Conservation (phyloP, 2,888 invertebrate species). For the Hydriomena furcata region DNA sequence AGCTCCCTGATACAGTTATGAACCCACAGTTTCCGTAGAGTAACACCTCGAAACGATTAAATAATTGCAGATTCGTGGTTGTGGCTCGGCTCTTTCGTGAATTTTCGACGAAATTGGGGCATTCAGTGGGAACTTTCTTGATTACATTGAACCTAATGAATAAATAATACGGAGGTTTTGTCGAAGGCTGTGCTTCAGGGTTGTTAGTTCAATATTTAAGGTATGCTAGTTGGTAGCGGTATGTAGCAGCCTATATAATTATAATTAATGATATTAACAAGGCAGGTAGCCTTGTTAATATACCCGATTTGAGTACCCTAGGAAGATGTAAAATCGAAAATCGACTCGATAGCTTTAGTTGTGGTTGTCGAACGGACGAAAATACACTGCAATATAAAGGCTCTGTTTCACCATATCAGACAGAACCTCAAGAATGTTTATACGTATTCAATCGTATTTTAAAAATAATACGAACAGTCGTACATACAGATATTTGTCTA, state of each 20-base stretch:
- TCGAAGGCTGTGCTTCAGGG: conserved; percentile 43
- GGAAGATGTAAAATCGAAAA: too few relatives aligned
- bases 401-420: too few relatives aligned
- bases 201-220: conserved; percentile 42
- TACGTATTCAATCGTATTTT: too few relatives aligned
- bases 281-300: too few relatives aligned
- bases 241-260: conserved; percentile 32
- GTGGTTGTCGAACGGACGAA: too few relatives aligned
- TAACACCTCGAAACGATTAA: conserved; percentile 75
- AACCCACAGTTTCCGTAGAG: conserved; percentile 65
- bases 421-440: too few relatives aligned
- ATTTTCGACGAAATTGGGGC: conserved; percentile 68
- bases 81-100: conserved; percentile 61
- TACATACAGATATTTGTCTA: too few relatives aligned
- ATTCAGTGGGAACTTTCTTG: conserved; percentile 64
- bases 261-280: too few relatives aligned
- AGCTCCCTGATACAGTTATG: conserved; percentile 49
- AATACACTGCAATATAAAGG: too few relatives aligned
- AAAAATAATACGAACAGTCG: too few relatives aligned
- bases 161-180: conserved; percentile 60
- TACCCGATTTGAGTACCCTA: too few relatives aligned
- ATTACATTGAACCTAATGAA: conserved; percentile 67
- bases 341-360: too few relatives aligned
- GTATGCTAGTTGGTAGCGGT: conserved; percentile 29
- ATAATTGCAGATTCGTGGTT: conserved; percentile 74